Percentiles rank a stretch among this genome's conserved stretches.
phyloP scores from a whole-genome alignment of 2,113 vertebrate species.

The Ailuropoda melanoleuca region DNA sequence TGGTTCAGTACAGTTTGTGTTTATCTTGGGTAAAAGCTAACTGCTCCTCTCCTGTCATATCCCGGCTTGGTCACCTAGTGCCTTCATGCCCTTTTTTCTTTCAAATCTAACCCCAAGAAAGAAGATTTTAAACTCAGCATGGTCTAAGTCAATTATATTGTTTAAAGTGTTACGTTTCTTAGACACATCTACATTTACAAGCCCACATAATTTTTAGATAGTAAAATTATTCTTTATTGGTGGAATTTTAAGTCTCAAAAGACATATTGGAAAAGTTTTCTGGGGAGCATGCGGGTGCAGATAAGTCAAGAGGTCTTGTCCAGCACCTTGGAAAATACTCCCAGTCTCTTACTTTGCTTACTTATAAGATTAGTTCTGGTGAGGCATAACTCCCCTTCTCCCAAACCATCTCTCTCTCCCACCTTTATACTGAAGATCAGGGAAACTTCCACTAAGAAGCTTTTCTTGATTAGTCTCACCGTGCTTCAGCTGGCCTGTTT shows the following conservation, averaged over 20 bases:
- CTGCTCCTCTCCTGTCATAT: not conserved
- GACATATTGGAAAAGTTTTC: slow-evolving; percentile 10
- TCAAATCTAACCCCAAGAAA: not conserved
- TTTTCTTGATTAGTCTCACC: slow-evolving; percentile 70
- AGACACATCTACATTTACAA: not conserved
- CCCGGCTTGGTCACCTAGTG: not conserved
- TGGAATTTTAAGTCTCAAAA: slow-evolving; percentile 1
- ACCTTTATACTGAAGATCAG: slow-evolving; percentile 66
- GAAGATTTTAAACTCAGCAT: not conserved
- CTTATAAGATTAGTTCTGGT: slow-evolving; percentile 75
- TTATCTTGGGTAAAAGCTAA: not conserved
- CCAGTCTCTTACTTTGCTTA: slow-evolving; percentile 42
- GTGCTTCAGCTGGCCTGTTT: slow-evolving; percentile 60
- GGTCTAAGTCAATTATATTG: not conserved
- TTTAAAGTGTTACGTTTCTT: not conserved
- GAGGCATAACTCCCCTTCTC: slow-evolving; percentile 46
- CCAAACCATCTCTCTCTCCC: slow-evolving; percentile 54
- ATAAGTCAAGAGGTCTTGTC: not conserved
- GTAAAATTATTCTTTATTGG: not conserved
- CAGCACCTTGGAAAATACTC: not conserved
- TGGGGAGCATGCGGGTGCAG: not conserved
- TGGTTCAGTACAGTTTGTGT: not conserved
- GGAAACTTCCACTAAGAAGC: slow-evolving; percentile 63
- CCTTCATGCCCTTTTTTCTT: not conserved
- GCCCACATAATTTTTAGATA: not conserved